Conservation (phyloP, 2,888 invertebrate species). For the Saturnia pavonia region DNA sequence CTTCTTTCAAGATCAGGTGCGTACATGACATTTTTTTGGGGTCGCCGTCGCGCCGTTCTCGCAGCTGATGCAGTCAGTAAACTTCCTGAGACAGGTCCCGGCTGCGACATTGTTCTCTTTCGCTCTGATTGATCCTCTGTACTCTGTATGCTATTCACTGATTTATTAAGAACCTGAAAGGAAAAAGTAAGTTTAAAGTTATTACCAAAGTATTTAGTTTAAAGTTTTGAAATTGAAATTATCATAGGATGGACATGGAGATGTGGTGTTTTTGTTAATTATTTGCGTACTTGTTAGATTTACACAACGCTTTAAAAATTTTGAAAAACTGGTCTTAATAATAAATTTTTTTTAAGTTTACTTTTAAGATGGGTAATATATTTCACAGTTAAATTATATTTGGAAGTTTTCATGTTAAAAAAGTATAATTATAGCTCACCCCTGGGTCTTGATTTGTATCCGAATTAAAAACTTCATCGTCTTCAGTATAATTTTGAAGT, state of each 20-base stretch:
- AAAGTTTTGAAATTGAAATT: no score
- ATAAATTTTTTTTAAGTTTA: not conserved
- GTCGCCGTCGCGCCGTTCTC: conserved; percentile 59
- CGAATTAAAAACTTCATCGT: conserved; percentile 43
- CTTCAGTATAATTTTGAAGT: conserved; percentile 60
- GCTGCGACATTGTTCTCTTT: conserved; percentile 68
- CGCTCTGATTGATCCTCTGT: conserved; percentile 44
- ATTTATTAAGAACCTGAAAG: conserved; percentile 57
- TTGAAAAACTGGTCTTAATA: not conserved
- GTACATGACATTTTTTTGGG: conserved; percentile 61
- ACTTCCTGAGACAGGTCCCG: conserved; percentile 62
- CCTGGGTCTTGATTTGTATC: conserved; percentile 55
- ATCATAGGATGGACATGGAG: no score
- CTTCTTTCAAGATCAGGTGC: conserved; percentile 56
- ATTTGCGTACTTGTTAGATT: not conserved
- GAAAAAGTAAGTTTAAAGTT: not conserved
- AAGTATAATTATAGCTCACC: conserved; percentile 44
- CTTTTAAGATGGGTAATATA: not conserved
- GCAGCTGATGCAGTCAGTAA: conserved; percentile 62
- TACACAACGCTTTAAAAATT: not conserved
- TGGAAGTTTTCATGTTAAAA: not conserved
- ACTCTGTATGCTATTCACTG: conserved; percentile 41
- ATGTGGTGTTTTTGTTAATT: no score
- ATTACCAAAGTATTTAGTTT: no score
- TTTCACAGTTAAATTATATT: not conserved